phyloP scores from a whole-genome alignment of 2,888 invertebrate genomes.

The Teleogryllus oceanicus region DNA sequence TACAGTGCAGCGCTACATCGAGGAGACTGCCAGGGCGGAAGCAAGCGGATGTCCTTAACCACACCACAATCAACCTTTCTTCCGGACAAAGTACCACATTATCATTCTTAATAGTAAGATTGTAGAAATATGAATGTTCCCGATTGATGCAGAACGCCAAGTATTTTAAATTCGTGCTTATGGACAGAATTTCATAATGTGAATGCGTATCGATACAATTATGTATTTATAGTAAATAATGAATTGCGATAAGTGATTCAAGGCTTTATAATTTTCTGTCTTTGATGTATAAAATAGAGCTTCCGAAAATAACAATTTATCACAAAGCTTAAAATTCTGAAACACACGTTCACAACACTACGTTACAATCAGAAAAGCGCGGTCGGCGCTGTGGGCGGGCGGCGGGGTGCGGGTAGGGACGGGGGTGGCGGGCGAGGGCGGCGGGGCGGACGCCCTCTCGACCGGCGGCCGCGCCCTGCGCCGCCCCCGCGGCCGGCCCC shows the following conservation, averaged over 20 bases:
- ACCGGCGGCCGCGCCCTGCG: too few relatives aligned
- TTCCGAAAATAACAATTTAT: not conserved
- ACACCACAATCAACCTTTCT: not conserved
- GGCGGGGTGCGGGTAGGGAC: too few relatives aligned
- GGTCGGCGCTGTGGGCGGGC: too few relatives aligned
- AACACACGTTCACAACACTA: not conserved
- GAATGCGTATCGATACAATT: not conserved
- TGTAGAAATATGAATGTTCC: not conserved
- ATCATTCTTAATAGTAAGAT: not conserved
- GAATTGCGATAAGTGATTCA: too few relatives aligned
- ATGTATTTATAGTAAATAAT: too few relatives aligned
- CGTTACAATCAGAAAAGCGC: too few relatives aligned
- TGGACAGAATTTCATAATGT: not conserved
- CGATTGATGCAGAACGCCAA: not conserved
- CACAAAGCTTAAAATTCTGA: not conserved
- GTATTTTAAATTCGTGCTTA: not conserved
- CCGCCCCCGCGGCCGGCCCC: too few relatives aligned
- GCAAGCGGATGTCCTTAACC: constrained; percentile 1
- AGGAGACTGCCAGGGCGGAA: not conserved
- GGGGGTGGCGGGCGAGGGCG: too few relatives aligned
- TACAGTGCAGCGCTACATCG: not conserved
- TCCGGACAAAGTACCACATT: too few relatives aligned
- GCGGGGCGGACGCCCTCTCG: too few relatives aligned
- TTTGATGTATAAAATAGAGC: not conserved
- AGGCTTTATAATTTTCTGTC: too few relatives aligned